phyloP scores from a whole-genome alignment of 2,888 invertebrate genomes.

The Agriopis marginaria region DNA sequence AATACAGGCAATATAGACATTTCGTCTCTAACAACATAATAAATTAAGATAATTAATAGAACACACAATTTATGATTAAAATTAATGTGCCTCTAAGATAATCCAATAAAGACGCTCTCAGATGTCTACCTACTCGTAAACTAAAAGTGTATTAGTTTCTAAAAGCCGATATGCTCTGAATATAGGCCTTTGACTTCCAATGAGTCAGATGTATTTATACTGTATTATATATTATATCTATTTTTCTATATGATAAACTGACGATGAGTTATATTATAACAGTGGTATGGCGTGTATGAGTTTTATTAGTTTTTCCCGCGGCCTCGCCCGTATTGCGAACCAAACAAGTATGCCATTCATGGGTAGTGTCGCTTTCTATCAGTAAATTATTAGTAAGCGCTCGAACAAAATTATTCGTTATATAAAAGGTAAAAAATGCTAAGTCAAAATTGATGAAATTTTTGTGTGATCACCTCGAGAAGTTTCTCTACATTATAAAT shows the following conservation, averaged over 20 bases:
- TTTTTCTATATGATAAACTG: neutral
- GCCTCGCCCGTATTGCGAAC: too few species aligned
- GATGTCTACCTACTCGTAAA: conserved; percentile 3
- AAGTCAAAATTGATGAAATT: too few species aligned
- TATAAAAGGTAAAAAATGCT: too few species aligned
- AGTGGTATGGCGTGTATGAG: neutral
- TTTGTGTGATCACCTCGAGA: too few species aligned
- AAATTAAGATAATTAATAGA: neutral
- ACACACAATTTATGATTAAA: conserved; percentile 1
- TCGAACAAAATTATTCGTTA: too few species aligned
- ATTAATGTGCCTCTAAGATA: conserved; percentile 5
- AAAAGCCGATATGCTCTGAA: conserved; percentile 22
- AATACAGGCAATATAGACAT: neutral
- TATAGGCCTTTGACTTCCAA: conserved; percentile 28
- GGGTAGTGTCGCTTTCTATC: too few species aligned
- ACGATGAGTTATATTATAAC: too few species aligned
- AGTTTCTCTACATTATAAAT: too few species aligned
- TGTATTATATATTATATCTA: neutral
- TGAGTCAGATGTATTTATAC: conserved; percentile 19
- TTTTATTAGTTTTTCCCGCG: neutral
- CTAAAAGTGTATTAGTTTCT: conserved; percentile 6
- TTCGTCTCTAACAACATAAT: neutral
- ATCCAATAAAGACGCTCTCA: conserved; percentile 13
- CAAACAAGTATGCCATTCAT: too few species aligned
- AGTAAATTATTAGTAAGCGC: too few species aligned